Percentiles rank a stretch among this genome's conserved stretches.
These are phyloP conservation scores for Melanogrammus aeglefinus DNA, from an alignment of 2,797 vertebrate genomes.

Conservation along the genomic window DNA sequence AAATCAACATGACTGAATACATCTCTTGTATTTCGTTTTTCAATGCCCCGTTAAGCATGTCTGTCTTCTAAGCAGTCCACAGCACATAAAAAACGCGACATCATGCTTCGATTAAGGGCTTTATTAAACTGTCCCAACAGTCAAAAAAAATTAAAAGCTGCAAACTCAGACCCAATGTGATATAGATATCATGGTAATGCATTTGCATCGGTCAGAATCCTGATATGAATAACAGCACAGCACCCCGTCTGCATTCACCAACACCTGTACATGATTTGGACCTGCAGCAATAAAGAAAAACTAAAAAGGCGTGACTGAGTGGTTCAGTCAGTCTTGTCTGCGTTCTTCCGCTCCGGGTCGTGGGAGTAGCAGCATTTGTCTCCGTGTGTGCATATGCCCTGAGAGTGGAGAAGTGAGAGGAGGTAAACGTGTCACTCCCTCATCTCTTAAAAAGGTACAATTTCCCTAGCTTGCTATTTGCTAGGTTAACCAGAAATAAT, in stretches of 20 bases:
- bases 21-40: neutral
- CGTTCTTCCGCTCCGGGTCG: neutral
- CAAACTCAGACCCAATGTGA: neutral
- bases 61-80: neutral
- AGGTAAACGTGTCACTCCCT: neutral
- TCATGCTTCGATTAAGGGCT: conserved; percentile 11
- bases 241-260: too few relatives aligned
- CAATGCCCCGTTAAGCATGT: neutral
- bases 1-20: neutral
- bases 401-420: conserved; percentile 9
- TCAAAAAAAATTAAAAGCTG: neutral
- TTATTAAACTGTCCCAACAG: conserved; percentile 43
- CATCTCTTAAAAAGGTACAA: too few relatives aligned
- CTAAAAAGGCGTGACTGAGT: neutral
- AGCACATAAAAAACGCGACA: neutral
- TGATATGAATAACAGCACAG: too few relatives aligned
- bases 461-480: too few relatives aligned
- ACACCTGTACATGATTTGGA: neutral
- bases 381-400: conserved; percentile 78
- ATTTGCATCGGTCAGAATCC: too few relatives aligned
- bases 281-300: conserved; percentile 15
- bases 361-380: conserved; percentile 82
- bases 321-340: conserved; percentile 50
- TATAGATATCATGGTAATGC: neutral
- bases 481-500: too few relatives aligned